These are phyloP conservation scores for Andrena praecox DNA, from an alignment of 2,888 invertebrate genomes.

Conservation along the genomic window DNA sequence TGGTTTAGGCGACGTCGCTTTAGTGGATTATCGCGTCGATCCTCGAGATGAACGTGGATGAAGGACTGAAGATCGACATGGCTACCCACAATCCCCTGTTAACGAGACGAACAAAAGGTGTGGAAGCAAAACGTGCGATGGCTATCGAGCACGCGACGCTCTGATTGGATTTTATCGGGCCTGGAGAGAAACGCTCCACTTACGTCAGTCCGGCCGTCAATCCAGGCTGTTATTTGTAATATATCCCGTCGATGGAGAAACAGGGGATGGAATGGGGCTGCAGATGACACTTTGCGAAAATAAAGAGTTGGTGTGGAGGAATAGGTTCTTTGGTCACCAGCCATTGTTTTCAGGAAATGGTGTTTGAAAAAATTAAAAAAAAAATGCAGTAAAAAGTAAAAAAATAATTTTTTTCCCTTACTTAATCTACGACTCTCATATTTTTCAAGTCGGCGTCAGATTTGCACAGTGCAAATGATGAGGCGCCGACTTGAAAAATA, in stretches of 20 bases:
- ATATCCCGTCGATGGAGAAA: neutral
- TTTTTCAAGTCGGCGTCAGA: too few species aligned
- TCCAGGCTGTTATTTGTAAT: slow-evolving; percentile 3
- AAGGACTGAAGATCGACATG: neutral
- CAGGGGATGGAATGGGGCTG: neutral
- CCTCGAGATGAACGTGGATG: slow-evolving; percentile 9
- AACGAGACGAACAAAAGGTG: slow-evolving; percentile 12
- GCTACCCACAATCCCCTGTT: slow-evolving; percentile 8
- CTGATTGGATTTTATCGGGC: slow-evolving; percentile 34
- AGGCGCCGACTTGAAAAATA: too few species aligned
- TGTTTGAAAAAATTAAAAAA: too few species aligned
- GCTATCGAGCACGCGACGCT: slow-evolving; percentile 12
- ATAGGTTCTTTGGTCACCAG: too few species aligned
- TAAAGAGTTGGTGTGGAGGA: too few species aligned
- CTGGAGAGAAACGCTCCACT: slow-evolving; percentile 29
- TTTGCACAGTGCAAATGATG: too few species aligned
- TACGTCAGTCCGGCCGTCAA: slow-evolving; percentile 35
- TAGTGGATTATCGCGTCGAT: slow-evolving; percentile 4
- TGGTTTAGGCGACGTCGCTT: too few species aligned
- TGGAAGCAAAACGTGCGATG: slow-evolving; percentile 8
- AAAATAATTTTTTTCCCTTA: too few species aligned
- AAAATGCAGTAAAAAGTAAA: too few species aligned
- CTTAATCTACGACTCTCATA: too few species aligned
- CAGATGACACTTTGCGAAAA: too few species aligned
- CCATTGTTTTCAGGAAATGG: too few species aligned